These are phyloP conservation scores for Fulica atra DNA, from an alignment of 2,113 vertebrate genomes.

Conservation along the genomic window DNA sequence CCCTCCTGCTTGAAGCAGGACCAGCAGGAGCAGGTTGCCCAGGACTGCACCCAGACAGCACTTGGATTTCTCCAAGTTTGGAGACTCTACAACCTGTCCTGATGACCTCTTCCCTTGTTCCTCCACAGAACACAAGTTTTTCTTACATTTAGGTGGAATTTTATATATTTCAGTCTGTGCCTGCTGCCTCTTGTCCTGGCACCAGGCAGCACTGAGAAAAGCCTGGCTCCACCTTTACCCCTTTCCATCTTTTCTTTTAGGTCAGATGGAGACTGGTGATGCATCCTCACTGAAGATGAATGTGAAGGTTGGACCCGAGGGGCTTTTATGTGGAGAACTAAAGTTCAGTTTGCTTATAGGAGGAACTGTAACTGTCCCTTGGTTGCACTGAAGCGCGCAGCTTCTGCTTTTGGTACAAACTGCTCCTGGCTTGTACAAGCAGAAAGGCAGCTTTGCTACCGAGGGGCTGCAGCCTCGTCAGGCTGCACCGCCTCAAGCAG, in stretches of 20 bases:
- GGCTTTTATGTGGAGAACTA: neutral
- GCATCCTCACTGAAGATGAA: neutral
- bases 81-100: neutral
- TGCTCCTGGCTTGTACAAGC: fast-evolving
- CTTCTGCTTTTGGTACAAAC: neutral
- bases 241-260: neutral
- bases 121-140: neutral
- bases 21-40: neutral
- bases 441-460: neutral
- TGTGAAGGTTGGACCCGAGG: neutral
- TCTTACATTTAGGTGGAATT: neutral
- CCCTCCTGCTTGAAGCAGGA: neutral
- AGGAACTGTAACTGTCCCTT: neutral
- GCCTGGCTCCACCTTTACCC: neutral
- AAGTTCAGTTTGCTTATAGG: neutral
- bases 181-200: neutral
- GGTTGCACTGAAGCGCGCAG: neutral
- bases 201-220: neutral
- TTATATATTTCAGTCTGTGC: neutral
- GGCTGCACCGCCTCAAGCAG: neutral
- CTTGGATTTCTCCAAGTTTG: neutral
- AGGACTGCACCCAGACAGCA: neutral
- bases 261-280: fast-evolving
- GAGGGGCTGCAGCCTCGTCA: neutral
- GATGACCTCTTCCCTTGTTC: neutral